A percentile compares a stretch with the other conserved stretches of the same genome.
Evolutionary conservation across 1,140 invertebrate species (phyloP).

Genomic region (Pseudomyrmex pallidus): DNA sequence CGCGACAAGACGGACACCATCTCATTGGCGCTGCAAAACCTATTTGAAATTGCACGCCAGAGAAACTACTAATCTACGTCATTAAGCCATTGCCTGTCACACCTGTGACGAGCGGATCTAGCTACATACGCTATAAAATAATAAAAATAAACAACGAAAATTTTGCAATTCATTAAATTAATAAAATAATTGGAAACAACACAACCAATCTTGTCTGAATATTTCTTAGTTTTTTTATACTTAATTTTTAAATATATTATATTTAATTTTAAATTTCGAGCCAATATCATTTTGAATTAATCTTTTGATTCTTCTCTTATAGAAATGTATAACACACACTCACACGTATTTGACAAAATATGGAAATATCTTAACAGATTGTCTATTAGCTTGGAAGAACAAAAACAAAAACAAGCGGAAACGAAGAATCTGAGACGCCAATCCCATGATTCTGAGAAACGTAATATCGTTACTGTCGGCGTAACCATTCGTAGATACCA

Average conservation of each 20-base stretch:
- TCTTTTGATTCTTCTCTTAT: too few species aligned
- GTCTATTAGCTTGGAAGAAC: conserved; percentile 35
- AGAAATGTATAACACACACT: too few species aligned
- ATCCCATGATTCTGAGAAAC: conserved; percentile 67
- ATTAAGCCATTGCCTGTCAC: conserved; percentile 40
- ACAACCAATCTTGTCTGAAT: background rate
- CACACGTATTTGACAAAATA: too few species aligned
- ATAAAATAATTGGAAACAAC: background rate
- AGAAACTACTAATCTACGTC: conserved; percentile 36
- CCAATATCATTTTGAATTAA: too few species aligned
- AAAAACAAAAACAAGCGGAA: conserved; percentile 1
- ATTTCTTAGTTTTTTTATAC: too few species aligned
- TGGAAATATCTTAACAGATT: conserved; percentile 3
- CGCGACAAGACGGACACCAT: conserved; percentile 39
- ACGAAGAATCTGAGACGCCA: conserved; percentile 43
- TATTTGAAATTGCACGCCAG: conserved; percentile 41
- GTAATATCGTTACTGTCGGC: conserved; percentile 74
- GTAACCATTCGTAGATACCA: conserved; percentile 70
- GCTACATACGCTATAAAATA: conserved; percentile 13
- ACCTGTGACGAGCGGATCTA: conserved; percentile 7
- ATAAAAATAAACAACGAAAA: background rate
- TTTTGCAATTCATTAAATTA: background rate
- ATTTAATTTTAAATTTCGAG: too few species aligned
- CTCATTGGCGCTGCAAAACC: conserved; percentile 14
- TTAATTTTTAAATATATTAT: too few species aligned